These are phyloP conservation scores for Darevskia mixta DNA, from an alignment of 2,797 vertebrate species.

Conservation along the genomic window DNA sequence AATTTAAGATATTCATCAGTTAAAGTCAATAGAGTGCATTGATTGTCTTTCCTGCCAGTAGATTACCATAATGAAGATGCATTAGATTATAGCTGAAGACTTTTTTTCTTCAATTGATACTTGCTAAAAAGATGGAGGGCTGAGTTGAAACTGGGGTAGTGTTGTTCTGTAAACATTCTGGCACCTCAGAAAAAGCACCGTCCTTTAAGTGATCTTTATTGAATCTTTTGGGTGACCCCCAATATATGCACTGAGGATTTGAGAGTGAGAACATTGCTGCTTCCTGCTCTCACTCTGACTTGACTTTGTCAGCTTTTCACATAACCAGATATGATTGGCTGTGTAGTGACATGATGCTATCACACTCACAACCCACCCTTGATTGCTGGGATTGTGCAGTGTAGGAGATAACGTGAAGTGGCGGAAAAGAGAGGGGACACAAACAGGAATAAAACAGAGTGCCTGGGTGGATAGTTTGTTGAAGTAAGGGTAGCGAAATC, in stretches of 20 bases:
- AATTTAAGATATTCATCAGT: conserved; percentile 66
- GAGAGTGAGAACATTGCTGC: not conserved
- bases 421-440: conserved; percentile 25
- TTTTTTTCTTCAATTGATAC: not conserved
- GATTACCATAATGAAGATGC: conserved; percentile 47
- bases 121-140: conserved; percentile 8
- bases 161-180: conserved; percentile 6
- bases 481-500: no score
- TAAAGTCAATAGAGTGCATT: conserved; percentile 69
- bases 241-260: not conserved
- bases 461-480: not conserved
- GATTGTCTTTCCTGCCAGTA: conserved; percentile 50
- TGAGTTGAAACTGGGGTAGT: not conserved
- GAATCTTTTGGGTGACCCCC: not conserved
- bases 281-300: not conserved
- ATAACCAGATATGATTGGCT: not conserved
- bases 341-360: not conserved
- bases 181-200: not conserved
- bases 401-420: not conserved
- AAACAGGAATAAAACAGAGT: not conserved
- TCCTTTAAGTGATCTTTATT: not conserved
- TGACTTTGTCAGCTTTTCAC: not conserved
- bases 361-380: not conserved
- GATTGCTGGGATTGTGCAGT: not conserved
- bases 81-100: conserved; percentile 30